Evolutionary conservation across 2,888 invertebrate species (phyloP).

Genomic region (Eubasilissa splendida): DNA sequence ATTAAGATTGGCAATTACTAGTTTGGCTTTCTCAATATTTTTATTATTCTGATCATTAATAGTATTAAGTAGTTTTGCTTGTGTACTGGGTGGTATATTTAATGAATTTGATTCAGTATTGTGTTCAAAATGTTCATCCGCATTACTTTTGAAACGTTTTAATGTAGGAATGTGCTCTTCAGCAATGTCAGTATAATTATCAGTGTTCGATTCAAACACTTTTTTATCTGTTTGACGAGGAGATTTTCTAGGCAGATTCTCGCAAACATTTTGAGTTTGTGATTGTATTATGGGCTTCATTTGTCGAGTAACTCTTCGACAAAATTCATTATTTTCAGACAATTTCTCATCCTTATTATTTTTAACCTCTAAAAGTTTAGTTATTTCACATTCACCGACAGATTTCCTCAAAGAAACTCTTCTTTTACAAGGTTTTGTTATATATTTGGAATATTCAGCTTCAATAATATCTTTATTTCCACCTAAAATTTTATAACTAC

Average conservation of each 20-base stretch:
- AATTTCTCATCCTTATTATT: background rate
- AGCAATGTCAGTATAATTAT: background rate
- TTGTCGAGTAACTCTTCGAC: constrained; percentile 24
- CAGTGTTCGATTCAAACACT: background rate
- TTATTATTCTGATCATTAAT: constrained; percentile 1
- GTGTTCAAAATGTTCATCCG: too few species aligned
- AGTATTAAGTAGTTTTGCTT: background rate
- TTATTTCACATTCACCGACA: background rate
- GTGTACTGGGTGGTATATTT: background rate
- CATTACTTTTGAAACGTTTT: constrained; percentile 13
- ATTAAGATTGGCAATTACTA: constrained; percentile 37
- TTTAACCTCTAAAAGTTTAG: too few species aligned
- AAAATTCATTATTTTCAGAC: constrained; percentile 1
- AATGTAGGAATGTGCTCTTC: background rate
- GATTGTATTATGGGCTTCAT: background rate
- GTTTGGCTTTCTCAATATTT: constrained; percentile 46
- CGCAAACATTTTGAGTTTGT: too few species aligned
- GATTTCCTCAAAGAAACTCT: background rate
- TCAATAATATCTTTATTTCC: background rate
- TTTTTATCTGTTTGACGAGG: background rate
- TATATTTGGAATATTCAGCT: background rate
- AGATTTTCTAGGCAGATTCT: background rate
- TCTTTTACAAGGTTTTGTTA: background rate
- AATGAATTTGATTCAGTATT: background rate
- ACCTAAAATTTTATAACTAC: background rate